Percentiles rank a stretch among this genome's conserved stretches.
These are phyloP conservation scores for Scomberomorus guttatus DNA, from an alignment of 2,797 vertebrate genomes.

Conservation along the genomic window DNA sequence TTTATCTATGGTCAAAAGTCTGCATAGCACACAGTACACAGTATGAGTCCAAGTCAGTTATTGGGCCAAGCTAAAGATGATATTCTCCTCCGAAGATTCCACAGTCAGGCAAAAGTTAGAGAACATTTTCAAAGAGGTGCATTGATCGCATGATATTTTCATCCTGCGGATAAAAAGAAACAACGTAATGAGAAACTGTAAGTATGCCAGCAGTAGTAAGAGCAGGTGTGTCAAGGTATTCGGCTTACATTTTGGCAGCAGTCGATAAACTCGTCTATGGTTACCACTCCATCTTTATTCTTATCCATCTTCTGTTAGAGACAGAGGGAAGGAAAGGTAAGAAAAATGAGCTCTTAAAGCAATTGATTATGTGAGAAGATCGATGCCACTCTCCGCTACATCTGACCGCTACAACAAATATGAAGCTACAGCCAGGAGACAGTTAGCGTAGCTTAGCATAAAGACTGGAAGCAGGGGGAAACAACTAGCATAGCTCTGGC, in stretches of 20 bases:
- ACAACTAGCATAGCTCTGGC: no score
- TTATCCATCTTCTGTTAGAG: constrained; percentile 97
- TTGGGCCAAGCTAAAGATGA: constrained; percentile 73
- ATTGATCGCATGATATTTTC: constrained; percentile 99
- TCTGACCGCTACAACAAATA: background rate
- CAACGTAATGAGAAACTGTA: background rate
- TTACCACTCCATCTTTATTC: constrained; percentile 98
- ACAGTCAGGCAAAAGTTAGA: constrained; percentile 86
- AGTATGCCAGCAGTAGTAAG: background rate
- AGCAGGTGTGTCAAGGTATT: constrained; percentile 2
- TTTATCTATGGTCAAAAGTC: constrained; percentile 70
- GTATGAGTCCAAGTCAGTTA: constrained; percentile 81
- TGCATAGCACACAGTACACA: constrained; percentile 83
- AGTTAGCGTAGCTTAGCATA: no score
- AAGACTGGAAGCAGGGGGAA: no score
- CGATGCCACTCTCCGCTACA: background rate
- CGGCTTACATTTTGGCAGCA: constrained; percentile 98
- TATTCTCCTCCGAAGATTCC: constrained; percentile 53
- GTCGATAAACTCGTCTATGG: constrained; percentile 99
- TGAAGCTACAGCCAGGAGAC: background rate
- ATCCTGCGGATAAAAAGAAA: constrained; percentile 86
- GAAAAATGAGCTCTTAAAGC: background rate
- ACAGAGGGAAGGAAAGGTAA: constrained; percentile 10
- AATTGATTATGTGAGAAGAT: background rate
- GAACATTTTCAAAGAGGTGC: constrained; percentile 99